Percentiles rank a stretch among this genome's conserved stretches.
These are phyloP conservation scores for Formica aserva DNA, from an alignment of 2,888 invertebrate species.

Conservation along the genomic window DNA sequence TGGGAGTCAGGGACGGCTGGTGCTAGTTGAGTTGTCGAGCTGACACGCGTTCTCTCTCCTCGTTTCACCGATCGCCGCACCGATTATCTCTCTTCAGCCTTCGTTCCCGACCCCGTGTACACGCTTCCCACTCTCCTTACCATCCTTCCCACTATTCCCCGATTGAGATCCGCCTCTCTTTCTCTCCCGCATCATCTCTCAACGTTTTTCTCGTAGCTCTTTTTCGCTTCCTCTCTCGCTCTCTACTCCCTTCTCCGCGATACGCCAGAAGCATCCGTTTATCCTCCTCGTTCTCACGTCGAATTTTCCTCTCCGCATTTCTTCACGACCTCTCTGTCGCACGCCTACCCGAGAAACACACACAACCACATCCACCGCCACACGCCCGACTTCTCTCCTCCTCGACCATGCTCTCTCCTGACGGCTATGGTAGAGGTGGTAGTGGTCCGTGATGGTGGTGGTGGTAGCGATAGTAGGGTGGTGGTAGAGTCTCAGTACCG, in stretches of 20 bases:
- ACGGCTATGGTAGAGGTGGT: constrained; percentile 56
- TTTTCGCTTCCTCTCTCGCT: constrained; percentile 9
- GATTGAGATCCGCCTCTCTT: constrained; percentile 63
- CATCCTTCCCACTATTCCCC: constrained; percentile 69
- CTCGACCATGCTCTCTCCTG: constrained; percentile 33
- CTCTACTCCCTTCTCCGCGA: constrained; percentile 46
- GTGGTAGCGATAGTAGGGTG: constrained; percentile 54
- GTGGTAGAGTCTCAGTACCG: constrained; percentile 83
- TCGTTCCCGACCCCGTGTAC: constrained; percentile 44
- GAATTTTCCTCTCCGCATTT: constrained; percentile 60
- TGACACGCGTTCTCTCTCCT: constrained; percentile 84
- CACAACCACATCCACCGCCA: constrained; percentile 65
- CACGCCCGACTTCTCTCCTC: constrained; percentile 62
- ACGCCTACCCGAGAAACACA: constrained; percentile 69
- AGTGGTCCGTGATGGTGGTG: constrained; percentile 55
- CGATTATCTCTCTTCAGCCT: constrained; percentile 64
- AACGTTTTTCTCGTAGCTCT: constrained; percentile 35
- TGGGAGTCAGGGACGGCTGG: constrained; percentile 81
- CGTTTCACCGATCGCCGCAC: constrained; percentile 36
- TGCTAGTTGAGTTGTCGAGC: constrained; percentile 86
- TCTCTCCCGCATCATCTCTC: constrained; percentile 55
- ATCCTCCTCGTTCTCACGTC: constrained; percentile 64
- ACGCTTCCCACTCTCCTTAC: constrained; percentile 53
- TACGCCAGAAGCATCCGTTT: constrained; percentile 63
- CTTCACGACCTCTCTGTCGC: constrained; percentile 78